Conservation (phyloP, 2,797 vertebrate species). For the Micromesistius poutassou region DNA sequence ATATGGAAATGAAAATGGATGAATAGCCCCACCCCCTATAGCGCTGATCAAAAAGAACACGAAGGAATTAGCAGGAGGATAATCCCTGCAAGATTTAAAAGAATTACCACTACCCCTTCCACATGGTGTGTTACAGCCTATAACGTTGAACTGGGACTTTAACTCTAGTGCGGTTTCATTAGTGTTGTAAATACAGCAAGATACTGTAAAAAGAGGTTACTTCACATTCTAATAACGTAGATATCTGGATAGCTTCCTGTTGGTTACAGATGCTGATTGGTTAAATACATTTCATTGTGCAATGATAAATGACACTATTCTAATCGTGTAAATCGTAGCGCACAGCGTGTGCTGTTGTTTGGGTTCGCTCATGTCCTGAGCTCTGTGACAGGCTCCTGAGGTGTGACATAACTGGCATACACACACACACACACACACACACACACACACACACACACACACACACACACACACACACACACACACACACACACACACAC, state of each 20-base stretch:
- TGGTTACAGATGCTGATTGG: not conserved
- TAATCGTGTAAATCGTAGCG: no score
- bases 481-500: not conserved
- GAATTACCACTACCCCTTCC: not conserved
- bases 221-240: not conserved
- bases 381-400: no score
- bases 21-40: not conserved
- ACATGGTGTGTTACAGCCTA: no score
- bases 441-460: not conserved
- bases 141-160: no score
- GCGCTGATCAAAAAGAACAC: slow-evolving; percentile 15
- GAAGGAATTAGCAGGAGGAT: slow-evolving; percentile 19
- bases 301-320: not conserved
- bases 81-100: slow-evolving; percentile 11
- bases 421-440: not conserved
- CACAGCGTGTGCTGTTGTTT: not conserved
- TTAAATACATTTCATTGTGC: not conserved
- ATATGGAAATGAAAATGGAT: slow-evolving; percentile 14
- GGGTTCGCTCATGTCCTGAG: not conserved
- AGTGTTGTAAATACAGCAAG: no score
- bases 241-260: not conserved
- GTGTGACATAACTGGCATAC: not conserved
- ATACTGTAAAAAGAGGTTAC: no score
- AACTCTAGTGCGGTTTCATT: no score
- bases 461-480: not conserved